phyloP scores from a whole-genome alignment of 2,888 invertebrate species.

The Lasius platythorax region DNA sequence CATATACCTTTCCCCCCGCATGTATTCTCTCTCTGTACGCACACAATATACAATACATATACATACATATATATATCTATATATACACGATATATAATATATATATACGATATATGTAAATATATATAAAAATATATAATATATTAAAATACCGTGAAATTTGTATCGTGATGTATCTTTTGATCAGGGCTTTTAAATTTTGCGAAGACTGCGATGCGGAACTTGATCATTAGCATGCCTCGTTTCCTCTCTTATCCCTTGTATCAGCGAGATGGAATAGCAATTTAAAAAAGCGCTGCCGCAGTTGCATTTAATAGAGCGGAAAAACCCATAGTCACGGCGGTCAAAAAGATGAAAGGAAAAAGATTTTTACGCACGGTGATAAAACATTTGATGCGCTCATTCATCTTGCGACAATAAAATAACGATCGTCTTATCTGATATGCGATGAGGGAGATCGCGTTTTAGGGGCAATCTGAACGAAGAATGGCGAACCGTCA shows the following conservation, averaged over 20 bases:
- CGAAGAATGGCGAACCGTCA: conserved; percentile 40
- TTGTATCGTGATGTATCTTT: not conserved
- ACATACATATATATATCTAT: too few relatives aligned
- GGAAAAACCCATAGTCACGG: conserved; percentile 62
- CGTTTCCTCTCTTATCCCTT: conserved; percentile 19
- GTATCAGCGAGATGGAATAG: conserved; percentile 24
- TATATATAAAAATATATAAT: not conserved
- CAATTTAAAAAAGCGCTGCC: conserved; percentile 48
- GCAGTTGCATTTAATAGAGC: conserved; percentile 69
- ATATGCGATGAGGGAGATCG: conserved; percentile 8
- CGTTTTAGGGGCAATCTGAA: conserved; percentile 51
- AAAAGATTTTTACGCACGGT: conserved; percentile 50
- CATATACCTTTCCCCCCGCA: too few relatives aligned
- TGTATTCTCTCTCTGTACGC: too few relatives aligned
- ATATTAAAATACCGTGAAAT: conserved; percentile 4
- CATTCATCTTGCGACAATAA: conserved; percentile 59
- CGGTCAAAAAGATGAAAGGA: conserved; percentile 14
- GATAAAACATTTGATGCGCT: conserved; percentile 52
- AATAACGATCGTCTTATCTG: conserved; percentile 23
- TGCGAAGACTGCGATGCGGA: not conserved
- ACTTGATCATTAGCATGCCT: conserved; percentile 18
- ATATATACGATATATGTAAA: not conserved
- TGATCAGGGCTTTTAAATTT: not conserved
- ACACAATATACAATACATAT: too few relatives aligned
- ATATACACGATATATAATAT: not conserved